phyloP scores from a whole-genome alignment of 2,888 invertebrate genomes.

The Peribatodes rhomboidaria region DNA sequence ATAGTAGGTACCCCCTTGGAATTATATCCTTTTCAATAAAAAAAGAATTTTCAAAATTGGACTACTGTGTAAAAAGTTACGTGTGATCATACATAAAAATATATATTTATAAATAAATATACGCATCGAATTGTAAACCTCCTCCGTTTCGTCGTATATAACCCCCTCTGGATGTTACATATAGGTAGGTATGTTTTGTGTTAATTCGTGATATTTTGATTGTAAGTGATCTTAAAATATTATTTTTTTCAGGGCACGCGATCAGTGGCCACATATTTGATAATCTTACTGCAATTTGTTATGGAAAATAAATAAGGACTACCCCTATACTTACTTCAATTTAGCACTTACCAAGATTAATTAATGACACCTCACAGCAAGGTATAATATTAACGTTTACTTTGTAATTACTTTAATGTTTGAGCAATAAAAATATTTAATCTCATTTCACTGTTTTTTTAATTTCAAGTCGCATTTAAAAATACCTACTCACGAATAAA shows the following conservation, averaged over 20 bases:
- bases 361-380: conserved; percentile 32
- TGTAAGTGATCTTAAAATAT: background rate
- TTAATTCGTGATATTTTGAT: no score
- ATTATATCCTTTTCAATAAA: no score
- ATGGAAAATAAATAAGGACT: conserved; percentile 5
- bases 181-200: no score
- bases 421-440: conserved; percentile 7
- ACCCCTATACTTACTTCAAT: background rate
- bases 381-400: background rate
- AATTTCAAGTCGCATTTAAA: conserved; percentile 9
- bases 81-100: no score
- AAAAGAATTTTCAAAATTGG: no score
- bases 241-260: conserved; percentile 58
- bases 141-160: no score
- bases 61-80: no score
- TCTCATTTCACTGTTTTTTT: conserved; percentile 12
- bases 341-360: conserved; percentile 15
- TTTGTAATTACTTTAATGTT: conserved; percentile 8
- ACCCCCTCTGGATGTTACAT: no score
- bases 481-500: conserved; percentile 17
- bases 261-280: conserved; percentile 63
- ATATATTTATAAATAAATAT: no score
- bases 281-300: conserved; percentile 9
- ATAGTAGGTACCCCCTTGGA: no score
- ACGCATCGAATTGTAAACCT: no score